A percentile compares a stretch with the other conserved stretches of the same genome.
phyloP scores from a whole-genome alignment of 2,797 vertebrate genomes.

The Acanthornis magna region DNA sequence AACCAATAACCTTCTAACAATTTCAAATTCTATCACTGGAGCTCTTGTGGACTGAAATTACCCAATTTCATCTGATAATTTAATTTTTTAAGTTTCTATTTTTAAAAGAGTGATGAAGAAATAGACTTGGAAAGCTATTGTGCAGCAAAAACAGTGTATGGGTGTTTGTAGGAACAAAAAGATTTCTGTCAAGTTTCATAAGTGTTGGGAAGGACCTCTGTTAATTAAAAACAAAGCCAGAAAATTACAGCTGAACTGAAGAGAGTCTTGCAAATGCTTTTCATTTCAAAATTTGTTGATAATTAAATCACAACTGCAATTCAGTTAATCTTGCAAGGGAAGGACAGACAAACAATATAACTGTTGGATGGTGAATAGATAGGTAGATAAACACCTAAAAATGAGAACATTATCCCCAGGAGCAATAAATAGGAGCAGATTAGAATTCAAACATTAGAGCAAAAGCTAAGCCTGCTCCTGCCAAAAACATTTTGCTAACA shows the following conservation, averaged over 20 bases:
- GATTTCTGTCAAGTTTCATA: constrained; percentile 22
- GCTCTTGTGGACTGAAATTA: not conserved
- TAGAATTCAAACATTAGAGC: not conserved
- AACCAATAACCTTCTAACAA: not conserved
- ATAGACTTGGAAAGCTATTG: constrained; percentile 7
- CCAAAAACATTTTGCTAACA: not conserved
- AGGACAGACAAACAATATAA: not conserved
- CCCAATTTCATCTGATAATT: not conserved
- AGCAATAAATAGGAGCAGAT: not conserved
- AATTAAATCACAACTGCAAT: constrained; percentile 1
- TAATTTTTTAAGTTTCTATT: not conserved
- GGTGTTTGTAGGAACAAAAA: constrained; percentile 34
- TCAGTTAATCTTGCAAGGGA: not conserved
- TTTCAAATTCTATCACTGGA: not conserved
- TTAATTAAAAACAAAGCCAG: constrained; percentile 60
- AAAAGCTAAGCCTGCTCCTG: not conserved
- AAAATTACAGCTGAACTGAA: constrained; percentile 22
- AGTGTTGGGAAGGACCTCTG: not conserved
- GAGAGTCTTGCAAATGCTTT: constrained; percentile 5
- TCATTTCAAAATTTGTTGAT: constrained; percentile 22
- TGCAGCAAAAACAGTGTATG: not conserved
- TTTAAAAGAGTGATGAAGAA: not conserved
- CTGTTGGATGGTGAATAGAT: not conserved
- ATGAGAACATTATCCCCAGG: not conserved
- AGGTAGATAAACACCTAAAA: not conserved